Evolutionary conservation across 2,797 vertebrate species (phyloP).

Genomic region (Microctenopoma steveboyesi): DNA sequence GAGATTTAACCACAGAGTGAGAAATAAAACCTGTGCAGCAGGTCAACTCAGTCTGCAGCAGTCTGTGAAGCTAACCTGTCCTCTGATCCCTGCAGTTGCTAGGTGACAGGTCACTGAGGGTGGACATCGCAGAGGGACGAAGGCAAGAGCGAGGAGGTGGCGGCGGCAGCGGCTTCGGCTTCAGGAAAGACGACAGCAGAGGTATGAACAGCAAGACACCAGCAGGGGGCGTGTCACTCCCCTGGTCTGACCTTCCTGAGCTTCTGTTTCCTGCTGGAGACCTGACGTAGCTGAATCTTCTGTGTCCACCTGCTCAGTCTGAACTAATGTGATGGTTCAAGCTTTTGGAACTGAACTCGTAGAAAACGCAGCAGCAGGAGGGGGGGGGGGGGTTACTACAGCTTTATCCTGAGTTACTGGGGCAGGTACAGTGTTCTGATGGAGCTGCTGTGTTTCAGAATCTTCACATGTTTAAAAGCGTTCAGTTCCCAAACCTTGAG

Average conservation of each 20-base stretch:
- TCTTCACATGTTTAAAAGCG: no score
- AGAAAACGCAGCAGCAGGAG: no score
- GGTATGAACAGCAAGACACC: constrained; percentile 68
- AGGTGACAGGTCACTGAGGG: constrained; percentile 90
- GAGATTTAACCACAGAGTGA: no score
- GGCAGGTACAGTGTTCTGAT: no score
- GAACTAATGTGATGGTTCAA: background rate
- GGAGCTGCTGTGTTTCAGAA: no score
- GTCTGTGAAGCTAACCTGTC: background rate
- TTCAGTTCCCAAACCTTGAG: background rate
- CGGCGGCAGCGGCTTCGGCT: constrained; percentile 82
- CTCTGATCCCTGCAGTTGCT: constrained; percentile 84
- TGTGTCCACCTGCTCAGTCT: background rate
- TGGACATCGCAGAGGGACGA: constrained; percentile 98
- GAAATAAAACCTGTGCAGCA: no score
- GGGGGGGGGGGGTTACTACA: no score
- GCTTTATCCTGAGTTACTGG: no score
- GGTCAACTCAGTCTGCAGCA: background rate
- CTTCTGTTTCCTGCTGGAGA: background rate
- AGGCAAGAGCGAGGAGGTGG: constrained; percentile 89
- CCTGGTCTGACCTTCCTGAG: no score
- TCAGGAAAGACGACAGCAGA: constrained; percentile 94
- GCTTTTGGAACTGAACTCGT: background rate
- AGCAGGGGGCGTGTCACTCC: constrained; percentile 6
- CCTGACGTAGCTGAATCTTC: background rate